Base-by-base conservation (phyloP, 2,113 vertebrate species). In the Opisthocomus hoazin region DNA sequence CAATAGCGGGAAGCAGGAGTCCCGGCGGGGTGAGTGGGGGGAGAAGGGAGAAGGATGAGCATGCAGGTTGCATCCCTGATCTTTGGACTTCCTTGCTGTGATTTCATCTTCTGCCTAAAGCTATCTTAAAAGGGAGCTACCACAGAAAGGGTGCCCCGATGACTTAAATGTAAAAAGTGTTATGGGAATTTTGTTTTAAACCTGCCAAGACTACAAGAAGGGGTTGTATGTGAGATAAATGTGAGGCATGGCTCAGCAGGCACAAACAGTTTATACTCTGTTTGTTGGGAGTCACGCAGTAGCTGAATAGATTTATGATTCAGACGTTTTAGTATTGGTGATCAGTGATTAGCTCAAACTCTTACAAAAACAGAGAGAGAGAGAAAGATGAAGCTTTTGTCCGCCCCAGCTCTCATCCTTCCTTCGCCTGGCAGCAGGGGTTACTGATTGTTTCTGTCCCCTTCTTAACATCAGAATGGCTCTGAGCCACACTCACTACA, bases 331-430 rank as follows among this genome's bases (percentile, higher is more conserved):
- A 86, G 56, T 53, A 73, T 68, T 77, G 69, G 76, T 90, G 94
- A 96, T 87, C 92, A 88, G 73, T 4, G 26, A 95, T 92, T 94
- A 94, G 73, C 88, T 90, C 86, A 77, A 96, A 96, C 60, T 92
- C 80, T 54, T 81, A 78, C 53, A 84, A 87, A 95, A 92, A 86
- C 63, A 89, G 61, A 61, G 39, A 68, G 83, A 68, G 83, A 79
- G 64, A 88, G 79, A 92, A 89, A 93, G 93, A 97, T 97, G 68
- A 97, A 91, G 95, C 94, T 94, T 96, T 95, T 96, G 93, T 94
- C 60, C 6, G 13, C 84, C 45, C 51, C 73, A 80, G 83, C 86
- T 56, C 80, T 95, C 92, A 93, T 90, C 94, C 94, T 61, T 95
- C 93, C 94, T 84, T 87, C 4, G 73, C 83, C 88, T 78, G 83